Conservation (phyloP, 2,113 vertebrate species). For the Eupsittula cactorum region DNA sequence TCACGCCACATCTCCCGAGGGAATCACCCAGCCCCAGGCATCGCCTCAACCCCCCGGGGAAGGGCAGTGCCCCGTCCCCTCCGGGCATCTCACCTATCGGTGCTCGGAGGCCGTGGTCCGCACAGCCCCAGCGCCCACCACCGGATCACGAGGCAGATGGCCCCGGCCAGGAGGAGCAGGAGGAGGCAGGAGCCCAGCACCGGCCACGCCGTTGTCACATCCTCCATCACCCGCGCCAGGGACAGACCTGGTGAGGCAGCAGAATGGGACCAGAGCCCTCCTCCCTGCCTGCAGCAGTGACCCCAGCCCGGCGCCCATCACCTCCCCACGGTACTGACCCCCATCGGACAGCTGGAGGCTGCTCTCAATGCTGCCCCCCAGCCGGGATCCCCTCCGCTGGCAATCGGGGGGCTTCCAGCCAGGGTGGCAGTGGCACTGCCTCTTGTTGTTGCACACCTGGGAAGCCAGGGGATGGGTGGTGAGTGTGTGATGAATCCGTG, state of each 20-base stretch:
- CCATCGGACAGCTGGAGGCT: accelerated
- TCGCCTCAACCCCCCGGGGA: background rate
- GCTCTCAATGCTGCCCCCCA: background rate
- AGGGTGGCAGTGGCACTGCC: slow-evolving; percentile 4
- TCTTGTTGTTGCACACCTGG: slow-evolving; percentile 55
- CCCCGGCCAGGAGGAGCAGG: accelerated
- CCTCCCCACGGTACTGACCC: background rate
- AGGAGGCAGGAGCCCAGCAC: background rate
- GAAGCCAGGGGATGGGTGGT: background rate
- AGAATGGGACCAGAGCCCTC: background rate
- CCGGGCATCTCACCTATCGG: background rate
- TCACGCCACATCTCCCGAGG: too few species aligned
- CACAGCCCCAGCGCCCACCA: background rate
- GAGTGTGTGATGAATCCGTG: accelerated
- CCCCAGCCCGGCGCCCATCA: accelerated
- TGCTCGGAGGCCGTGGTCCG: accelerated
- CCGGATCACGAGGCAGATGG: background rate
- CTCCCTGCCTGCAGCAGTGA: background rate
- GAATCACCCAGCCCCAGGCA: too few species aligned
- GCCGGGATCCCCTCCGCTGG: accelerated
- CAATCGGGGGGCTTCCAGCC: slow-evolving; percentile 61
- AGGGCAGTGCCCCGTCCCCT: background rate
- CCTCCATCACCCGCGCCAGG: accelerated
- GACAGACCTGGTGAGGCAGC: background rate
- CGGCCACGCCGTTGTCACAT: background rate